Evolutionary conservation across 2,888 invertebrate species (phyloP).

Genomic region (Hypena proboscidalis): DNA sequence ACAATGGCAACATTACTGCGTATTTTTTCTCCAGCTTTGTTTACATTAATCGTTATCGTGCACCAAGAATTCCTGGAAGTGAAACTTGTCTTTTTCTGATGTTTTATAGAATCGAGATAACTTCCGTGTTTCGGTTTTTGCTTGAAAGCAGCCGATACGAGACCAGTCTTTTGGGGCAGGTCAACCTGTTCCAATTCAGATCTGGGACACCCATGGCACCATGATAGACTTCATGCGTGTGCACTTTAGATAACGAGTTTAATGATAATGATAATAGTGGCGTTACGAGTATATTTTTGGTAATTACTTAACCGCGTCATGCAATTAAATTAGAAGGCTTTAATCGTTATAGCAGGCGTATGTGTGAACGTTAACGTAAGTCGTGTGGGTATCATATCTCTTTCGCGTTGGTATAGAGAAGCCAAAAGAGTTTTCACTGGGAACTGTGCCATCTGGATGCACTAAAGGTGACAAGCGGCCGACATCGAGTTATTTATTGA

Average conservation of each 20-base stretch:
- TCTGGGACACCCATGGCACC: conserved; percentile 53
- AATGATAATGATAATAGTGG: no score
- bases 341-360: conserved; percentile 25
- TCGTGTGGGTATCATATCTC: conserved; percentile 15
- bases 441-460: conserved; percentile 72
- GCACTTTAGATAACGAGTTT: conserved; percentile 6
- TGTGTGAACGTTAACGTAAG: conserved; percentile 1
- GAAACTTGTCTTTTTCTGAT: conserved; percentile 70
- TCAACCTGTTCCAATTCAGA: conserved; percentile 62
- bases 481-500: conserved; percentile 63
- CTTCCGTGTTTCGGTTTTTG: conserved; percentile 73
- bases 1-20: conserved; percentile 75
- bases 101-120: conserved; percentile 64
- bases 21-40: conserved; percentile 71
- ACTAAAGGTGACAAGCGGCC: conserved; percentile 67
- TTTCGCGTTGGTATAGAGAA: conserved; percentile 40
- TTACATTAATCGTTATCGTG: conserved; percentile 69
- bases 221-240: conserved; percentile 40
- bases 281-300: not conserved
- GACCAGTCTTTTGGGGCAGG: conserved; percentile 59
- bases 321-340: conserved; percentile 1
- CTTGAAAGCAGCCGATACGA: conserved; percentile 44
- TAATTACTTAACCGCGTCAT: not conserved
- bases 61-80: conserved; percentile 74
- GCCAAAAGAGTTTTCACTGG: conserved; percentile 65